A percentile compares a stretch with the other conserved stretches of the same genome.
These are phyloP conservation scores for Homarus americanus DNA, from an alignment of 1,140 invertebrate species.

Conservation along the genomic window DNA sequence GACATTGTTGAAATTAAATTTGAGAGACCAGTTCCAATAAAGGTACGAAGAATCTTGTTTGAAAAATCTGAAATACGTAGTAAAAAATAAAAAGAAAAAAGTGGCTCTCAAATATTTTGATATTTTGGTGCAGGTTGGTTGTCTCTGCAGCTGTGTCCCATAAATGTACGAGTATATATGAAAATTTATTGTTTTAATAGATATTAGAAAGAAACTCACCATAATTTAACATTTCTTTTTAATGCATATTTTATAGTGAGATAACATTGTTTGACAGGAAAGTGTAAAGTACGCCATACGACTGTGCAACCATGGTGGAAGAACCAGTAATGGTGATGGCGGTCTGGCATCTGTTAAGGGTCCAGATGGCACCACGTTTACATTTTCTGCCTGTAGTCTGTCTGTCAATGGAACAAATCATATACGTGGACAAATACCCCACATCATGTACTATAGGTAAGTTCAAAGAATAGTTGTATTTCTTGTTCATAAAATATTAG, in stretches of 20 bases:
- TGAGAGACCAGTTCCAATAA: conserved; percentile 90
- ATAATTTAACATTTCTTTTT: conserved; percentile 36
- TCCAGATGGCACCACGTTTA: conserved; percentile 94
- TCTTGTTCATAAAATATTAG: no score
- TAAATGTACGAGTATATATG: no score
- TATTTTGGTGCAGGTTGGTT: no score
- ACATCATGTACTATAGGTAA: conserved; percentile 91
- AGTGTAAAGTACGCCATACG: conserved; percentile 93
- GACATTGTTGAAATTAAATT: conserved; percentile 93
- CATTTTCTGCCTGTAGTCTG: conserved; percentile 93
- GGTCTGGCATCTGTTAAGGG: conserved; percentile 92
- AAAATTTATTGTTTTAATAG: no score
- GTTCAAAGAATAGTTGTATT: neutral
- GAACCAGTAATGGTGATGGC: conserved; percentile 95
- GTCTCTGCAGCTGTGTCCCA: no score
- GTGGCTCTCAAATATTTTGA: no score
- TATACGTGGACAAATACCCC: conserved; percentile 95
- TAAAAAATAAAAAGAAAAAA: no score
- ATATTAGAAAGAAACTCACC: no score
- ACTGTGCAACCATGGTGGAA: conserved; percentile 92
- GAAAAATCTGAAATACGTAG: neutral
- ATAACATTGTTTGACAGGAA: conserved; percentile 81
- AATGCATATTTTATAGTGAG: conserved; percentile 53
- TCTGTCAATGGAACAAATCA: conserved; percentile 97
- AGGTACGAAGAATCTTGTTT: conserved; percentile 80